A percentile compares a stretch with the other conserved stretches of the same genome.
Evolutionary conservation across 1,140 invertebrate genomes (phyloP).

Genomic region (Babylonia areolata): DNA sequence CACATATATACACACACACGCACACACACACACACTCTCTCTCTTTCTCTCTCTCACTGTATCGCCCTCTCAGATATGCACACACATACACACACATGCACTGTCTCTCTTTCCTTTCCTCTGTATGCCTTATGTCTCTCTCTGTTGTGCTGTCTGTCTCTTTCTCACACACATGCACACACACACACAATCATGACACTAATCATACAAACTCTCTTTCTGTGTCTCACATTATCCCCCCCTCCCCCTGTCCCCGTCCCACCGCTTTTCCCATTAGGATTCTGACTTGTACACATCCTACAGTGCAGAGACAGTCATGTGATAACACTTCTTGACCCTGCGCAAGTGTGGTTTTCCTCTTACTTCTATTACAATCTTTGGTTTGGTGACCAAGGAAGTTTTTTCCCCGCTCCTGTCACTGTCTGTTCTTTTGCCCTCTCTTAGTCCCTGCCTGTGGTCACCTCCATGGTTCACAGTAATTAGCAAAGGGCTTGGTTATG

Average conservation of each 20-base stretch:
- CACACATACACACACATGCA: background rate
- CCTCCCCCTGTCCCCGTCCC: background rate
- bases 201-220: background rate
- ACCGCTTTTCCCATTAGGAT: too few species aligned
- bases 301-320: too few species aligned
- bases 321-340: too few species aligned
- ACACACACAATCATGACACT: background rate
- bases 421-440: background rate
- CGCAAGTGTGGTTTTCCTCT: too few species aligned
- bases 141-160: too few species aligned
- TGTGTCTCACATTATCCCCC: background rate
- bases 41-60: too few species aligned
- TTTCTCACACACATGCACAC: background rate
- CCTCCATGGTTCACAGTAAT: too few species aligned
- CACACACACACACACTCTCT: background rate
- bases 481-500: too few species aligned
- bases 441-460: background rate
- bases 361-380: too few species aligned
- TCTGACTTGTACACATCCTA: too few species aligned
- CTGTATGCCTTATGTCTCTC: constrained; percentile 71
- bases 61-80: background rate
- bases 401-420: background rate
- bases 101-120: too few species aligned
- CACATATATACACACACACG: background rate
- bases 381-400: background rate